Conservation (phyloP, 2,888 invertebrate genomes). For the Oeneis ivallda region DNA sequence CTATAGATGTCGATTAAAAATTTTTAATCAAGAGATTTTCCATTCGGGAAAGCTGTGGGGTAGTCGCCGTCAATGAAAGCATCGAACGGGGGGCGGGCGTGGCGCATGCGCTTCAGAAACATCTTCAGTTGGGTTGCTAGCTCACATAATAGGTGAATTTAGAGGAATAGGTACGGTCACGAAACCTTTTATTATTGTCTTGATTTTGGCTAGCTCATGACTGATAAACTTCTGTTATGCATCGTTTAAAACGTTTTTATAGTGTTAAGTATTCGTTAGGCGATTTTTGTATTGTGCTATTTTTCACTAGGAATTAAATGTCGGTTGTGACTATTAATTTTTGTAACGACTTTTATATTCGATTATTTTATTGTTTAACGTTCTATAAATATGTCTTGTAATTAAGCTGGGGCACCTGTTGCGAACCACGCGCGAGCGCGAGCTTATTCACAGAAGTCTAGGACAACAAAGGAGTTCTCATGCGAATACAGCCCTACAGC, state of each 20-base stretch:
- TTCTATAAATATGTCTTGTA: not conserved
- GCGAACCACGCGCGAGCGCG: not conserved
- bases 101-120: conserved; percentile 61
- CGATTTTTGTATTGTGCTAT: not conserved
- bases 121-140: conserved; percentile 48
- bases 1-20: conserved; percentile 11
- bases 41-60: conserved; percentile 42
- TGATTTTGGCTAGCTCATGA: conserved; percentile 5
- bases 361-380: not conserved
- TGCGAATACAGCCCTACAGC: not conserved
- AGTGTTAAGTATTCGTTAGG: not conserved
- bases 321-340: not conserved
- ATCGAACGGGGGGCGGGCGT: conserved; percentile 72
- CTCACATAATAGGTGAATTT: conserved; percentile 18
- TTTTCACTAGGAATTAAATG: not conserved
- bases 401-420: conserved; percentile 4
- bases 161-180: conserved; percentile 13
- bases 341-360: not conserved
- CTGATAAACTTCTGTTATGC: not conserved
- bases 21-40: conserved; percentile 33
- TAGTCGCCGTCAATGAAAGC: conserved; percentile 56
- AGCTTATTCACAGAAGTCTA: not conserved
- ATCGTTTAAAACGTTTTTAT: not conserved
- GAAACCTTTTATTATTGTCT: conserved; percentile 7
- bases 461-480: conserved; percentile 25